These are phyloP conservation scores for Xylocopa sonorina DNA, from an alignment of 1,140 invertebrate species.

Conservation along the genomic window DNA sequence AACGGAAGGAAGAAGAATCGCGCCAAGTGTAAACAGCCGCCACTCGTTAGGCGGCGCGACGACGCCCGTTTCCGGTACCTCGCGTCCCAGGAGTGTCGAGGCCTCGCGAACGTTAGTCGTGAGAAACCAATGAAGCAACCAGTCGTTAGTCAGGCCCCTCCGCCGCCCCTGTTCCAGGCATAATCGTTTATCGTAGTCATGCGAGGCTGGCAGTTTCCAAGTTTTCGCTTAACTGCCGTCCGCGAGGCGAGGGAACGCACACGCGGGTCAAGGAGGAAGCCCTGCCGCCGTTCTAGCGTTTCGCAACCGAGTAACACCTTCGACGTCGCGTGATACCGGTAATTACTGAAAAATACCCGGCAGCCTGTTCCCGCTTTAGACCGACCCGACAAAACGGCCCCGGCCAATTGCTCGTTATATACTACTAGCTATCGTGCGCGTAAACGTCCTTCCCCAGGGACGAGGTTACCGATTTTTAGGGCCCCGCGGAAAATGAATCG, in stretches of 20 bases:
- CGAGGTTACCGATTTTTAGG: accelerated
- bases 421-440: constrained; percentile 75
- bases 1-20: too few species aligned
- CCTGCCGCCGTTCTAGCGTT: constrained; percentile 41
- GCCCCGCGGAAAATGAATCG: too few species aligned
- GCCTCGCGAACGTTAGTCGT: too few species aligned
- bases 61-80: background rate
- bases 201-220: constrained; percentile 77
- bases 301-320: constrained; percentile 74
- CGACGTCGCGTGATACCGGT: constrained; percentile 79
- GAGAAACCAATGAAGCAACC: constrained; percentile 75
- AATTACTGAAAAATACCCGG: constrained; percentile 79
- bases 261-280: constrained; percentile 34
- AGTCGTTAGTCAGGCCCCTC: constrained; percentile 72
- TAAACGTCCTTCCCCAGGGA: constrained; percentile 72
- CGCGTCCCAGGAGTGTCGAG: background rate
- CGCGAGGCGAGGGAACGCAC: constrained; percentile 35
- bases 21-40: too few species aligned
- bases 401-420: constrained; percentile 74
- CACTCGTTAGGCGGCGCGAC: background rate
- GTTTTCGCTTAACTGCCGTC: constrained; percentile 74
- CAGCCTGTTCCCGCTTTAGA: constrained; percentile 75
- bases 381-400: constrained; percentile 72
- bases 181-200: constrained; percentile 78
- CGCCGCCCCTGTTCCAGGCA: constrained; percentile 65